A percentile compares a stretch with the other conserved stretches of the same genome.
Conservation (phyloP, 2,888 invertebrate species). For the Mythimna lalbum region DNA sequence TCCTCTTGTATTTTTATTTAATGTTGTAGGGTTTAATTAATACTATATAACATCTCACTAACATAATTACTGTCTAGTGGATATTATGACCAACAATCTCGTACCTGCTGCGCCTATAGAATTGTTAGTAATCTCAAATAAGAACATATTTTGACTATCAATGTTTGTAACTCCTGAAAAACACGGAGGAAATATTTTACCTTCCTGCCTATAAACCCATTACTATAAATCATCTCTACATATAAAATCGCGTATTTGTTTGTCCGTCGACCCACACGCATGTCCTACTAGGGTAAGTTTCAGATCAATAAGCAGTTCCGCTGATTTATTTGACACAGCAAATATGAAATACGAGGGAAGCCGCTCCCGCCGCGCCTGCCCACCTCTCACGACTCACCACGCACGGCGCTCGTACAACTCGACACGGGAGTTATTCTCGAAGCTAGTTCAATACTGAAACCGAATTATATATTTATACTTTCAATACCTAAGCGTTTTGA, state of each 20-base stretch:
- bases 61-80: neutral
- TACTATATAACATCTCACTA: neutral
- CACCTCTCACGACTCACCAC: neutral
- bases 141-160: neutral
- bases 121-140: conserved; percentile 1
- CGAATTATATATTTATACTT: conserved; percentile 17
- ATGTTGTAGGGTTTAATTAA: neutral
- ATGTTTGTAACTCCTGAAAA: neutral
- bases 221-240: conserved; percentile 30
- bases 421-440: neutral
- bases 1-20: neutral
- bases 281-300: conserved; percentile 11
- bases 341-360: conserved; percentile 26
- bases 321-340: conserved; percentile 47
- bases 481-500: neutral
- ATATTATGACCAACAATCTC: too few species aligned
- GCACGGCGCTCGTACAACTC: neutral
- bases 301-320: conserved; percentile 43
- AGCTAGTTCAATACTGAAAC: neutral
- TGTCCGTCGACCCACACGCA: conserved; percentile 7
- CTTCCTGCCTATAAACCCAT: conserved; percentile 18
- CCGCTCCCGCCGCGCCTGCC: conserved; percentile 13
- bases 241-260: conserved; percentile 30
- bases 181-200: neutral
- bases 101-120: neutral